Base-by-base conservation (phyloP, 2,888 invertebrate genomes). In the Cryptus armator region DNA sequence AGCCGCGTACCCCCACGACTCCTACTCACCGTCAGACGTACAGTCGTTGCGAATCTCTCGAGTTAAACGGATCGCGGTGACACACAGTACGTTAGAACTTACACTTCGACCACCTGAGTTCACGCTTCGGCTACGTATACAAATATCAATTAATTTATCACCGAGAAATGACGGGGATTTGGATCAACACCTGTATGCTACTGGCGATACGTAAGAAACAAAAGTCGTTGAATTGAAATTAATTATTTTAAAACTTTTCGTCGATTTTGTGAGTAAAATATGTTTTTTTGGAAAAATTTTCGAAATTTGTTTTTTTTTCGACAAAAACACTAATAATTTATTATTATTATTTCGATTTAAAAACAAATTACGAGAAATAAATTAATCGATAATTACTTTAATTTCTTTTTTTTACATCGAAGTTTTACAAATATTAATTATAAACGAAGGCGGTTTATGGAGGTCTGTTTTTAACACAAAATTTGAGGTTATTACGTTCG, bases 21-120 rank as follows among this genome's bases (percentile, higher is more conserved):
- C 81, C 62, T 64, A 71, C 51, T 71, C 64, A 71, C 64, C 74
- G 74, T 85, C 85, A 81, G 19, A 85, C 80, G 83, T 68, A 77
- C 85, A 81, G 53, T 86, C 80, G 83, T 68, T 81, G 56, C 64
- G 44, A 83, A 77, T 77, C 85, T 68, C 82, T 78, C 82, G 82
- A 82, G 85, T 74, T 62, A 64, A 78, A 75, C 85, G 78, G 46
- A 64, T 81, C 74, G 81, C 48, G 46, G 56, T 67, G 51, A 44
- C 14, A 78, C 51, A 62, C 16, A 70, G 43, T 14, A 24, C 44
- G 56, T 56, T 24, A 44, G 32, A n/a, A 19, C 29, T 12, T 48
- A 74, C 10, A 56, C 72, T 12, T 24, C 37, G 9, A 37, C 44
- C 24, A 62, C 10, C 70, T 51, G 62, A 78, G 14, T 12, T 62